Percentiles rank a stretch among this genome's conserved stretches.
Conservation (phyloP, 1,140 invertebrate species). For the Lutraria rhynchaena region DNA sequence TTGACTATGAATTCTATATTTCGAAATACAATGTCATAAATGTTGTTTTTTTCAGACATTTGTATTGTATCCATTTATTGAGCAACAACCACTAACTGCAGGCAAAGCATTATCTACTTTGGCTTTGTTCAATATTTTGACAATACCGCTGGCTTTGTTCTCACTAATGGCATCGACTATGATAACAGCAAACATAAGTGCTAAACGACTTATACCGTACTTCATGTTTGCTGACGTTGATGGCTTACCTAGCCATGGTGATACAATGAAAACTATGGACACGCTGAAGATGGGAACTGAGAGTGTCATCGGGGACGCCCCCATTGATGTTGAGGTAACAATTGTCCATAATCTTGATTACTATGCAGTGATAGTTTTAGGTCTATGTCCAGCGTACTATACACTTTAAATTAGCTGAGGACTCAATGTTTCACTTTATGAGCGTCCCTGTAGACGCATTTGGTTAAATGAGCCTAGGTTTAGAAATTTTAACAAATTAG, state of each 20-base stretch:
- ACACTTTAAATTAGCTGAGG: too few relatives aligned
- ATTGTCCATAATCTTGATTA: too few relatives aligned
- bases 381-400: too few relatives aligned
- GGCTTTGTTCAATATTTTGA: conserved; percentile 96
- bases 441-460: too few relatives aligned
- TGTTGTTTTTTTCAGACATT: conserved; percentile 77
- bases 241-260: conserved; percentile 80
- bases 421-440: too few relatives aligned
- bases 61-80: conserved; percentile 79
- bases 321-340: background rate
- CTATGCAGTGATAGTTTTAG: too few relatives aligned
- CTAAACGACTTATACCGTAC: conserved; percentile 80
- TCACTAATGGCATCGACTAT: conserved; percentile 98
- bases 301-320: background rate
- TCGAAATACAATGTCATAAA: too few relatives aligned
- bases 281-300: background rate
- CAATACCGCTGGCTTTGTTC: conserved; percentile 96
- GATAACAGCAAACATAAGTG: conserved; percentile 89
- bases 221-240: conserved; percentile 74
- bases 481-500: too few relatives aligned
- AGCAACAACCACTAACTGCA: conserved; percentile 85
- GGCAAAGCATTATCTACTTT: conserved; percentile 94
- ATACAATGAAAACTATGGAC: conserved; percentile 19
- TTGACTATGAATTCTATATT: too few relatives aligned
- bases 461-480: too few relatives aligned